Conservation (phyloP, 92 coral and sea anemone species). For the Epizoanthus scotinus region DNA sequence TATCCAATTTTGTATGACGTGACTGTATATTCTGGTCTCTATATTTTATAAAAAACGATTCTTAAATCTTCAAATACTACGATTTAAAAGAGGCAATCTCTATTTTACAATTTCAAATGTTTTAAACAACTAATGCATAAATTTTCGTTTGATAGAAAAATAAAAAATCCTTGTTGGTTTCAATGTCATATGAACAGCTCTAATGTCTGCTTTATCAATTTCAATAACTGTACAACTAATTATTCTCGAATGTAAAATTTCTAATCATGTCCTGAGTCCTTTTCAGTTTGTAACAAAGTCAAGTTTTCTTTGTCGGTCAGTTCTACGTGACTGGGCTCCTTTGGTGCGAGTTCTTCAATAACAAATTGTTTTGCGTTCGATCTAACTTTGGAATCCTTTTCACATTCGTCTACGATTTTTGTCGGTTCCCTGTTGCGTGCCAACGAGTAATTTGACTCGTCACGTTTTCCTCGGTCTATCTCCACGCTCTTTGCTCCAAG, state of each 20-base stretch:
- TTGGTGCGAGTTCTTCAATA: constrained; percentile 18
- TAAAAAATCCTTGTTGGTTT: not conserved
- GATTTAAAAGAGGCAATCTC: constrained; percentile 15
- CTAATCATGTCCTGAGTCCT: not conserved
- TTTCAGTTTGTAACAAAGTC: not conserved
- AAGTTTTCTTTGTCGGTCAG: not conserved
- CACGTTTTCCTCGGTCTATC: not conserved
- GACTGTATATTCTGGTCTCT: not conserved
- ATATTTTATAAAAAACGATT: constrained; percentile 2
- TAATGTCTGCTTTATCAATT: not conserved
- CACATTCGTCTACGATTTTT: constrained; percentile 6
- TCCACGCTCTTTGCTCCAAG: not conserved
- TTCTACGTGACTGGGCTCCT: not conserved
- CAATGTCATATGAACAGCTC: not conserved
- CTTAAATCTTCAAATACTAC: not conserved
- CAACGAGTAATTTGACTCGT: not conserved
- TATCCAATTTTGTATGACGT: not conserved
- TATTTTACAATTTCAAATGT: constrained; percentile 9
- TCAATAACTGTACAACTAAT: constrained; percentile 22
- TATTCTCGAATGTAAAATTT: not conserved
- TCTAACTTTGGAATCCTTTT: not conserved
- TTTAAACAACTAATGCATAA: constrained; percentile 17
- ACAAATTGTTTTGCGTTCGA: not conserved
- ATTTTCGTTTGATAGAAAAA: constrained; percentile 28
- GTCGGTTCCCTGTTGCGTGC: constrained; percentile 10